These are phyloP conservation scores for Argynnis bischoffii DNA, from an alignment of 2,888 invertebrate genomes.

Conservation along the genomic window DNA sequence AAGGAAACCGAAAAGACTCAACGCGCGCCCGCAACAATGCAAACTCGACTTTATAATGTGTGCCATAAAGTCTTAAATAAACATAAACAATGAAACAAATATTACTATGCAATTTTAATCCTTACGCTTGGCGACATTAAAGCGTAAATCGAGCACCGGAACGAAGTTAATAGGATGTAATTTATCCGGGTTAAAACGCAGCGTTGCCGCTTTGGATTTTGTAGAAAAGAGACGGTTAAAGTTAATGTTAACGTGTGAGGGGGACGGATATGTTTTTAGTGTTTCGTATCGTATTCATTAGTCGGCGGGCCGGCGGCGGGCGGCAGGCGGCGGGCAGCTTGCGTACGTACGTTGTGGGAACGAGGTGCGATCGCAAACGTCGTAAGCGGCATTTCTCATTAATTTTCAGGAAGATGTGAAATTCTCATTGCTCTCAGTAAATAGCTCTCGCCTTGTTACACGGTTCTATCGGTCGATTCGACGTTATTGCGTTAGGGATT, in stretches of 20 bases:
- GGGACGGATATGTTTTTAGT: constrained; percentile 67
- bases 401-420: constrained; percentile 79
- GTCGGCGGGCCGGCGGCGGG: constrained; percentile 54
- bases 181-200: constrained; percentile 77
- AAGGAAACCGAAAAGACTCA: constrained; percentile 68
- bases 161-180: constrained; percentile 80
- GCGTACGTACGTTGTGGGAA: constrained; percentile 64
- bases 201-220: constrained; percentile 75
- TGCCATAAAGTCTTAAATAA: constrained; percentile 68
- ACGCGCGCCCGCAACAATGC: constrained; percentile 57
- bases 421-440: constrained; percentile 68
- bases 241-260: constrained; percentile 45
- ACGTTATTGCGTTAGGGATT: constrained; percentile 36
- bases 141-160: constrained; percentile 78
- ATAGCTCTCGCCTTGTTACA: constrained; percentile 66
- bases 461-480: constrained; percentile 48
- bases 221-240: constrained; percentile 61
- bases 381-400: constrained; percentile 76
- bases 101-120: constrained; percentile 76
- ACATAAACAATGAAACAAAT: constrained; percentile 60
- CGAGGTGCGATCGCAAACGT: constrained; percentile 72
- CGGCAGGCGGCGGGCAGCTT: constrained; percentile 50
- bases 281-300: constrained; percentile 69
- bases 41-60: constrained; percentile 70
- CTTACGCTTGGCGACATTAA: constrained; percentile 71